Evolutionary conservation across 2,797 vertebrate genomes (phyloP), one percentile per base, ranked within the genome.

Genomic region (Prionace glauca): DNA sequence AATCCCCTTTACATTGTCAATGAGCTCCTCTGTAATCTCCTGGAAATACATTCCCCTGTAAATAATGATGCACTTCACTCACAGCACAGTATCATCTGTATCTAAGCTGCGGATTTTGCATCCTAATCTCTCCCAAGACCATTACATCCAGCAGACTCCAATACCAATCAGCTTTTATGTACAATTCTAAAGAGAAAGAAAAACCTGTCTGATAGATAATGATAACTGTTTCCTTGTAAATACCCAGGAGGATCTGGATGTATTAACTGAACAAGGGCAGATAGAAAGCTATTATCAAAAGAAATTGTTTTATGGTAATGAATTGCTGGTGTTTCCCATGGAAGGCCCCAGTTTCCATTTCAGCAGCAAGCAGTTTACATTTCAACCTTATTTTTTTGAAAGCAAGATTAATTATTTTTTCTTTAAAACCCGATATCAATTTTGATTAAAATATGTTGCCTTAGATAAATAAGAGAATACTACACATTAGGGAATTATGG

Each of bases 321-420:
- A 91, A 65, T n/a, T 65, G 60, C 60, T 29, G n/a, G 5, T 36
- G 16, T 18, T 91, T 91, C 32, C n/a, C 65, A 18, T 91, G 32
- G 88, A 62, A 91, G 32, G 32, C 62, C 26, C 10, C 41, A 8
- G 41, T 45, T 84, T 45, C 60, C n/a, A 65, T 18, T 91, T 91
- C 32, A 26, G 45, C 50, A 88, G 50, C 26, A 56, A 60, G 22
- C 9, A 8, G 88, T 91, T 91, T 16, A 90, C 32, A 60, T 88
- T 88, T 90, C 14, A 91, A 91, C 88, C 32, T n/a, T 84, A 5
- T 56, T 88, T 81, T 60, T 90, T 20, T 91, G 29, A 60, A 91
- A 91, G 29, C 29, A 91, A 91, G 88, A 62, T 36, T 91, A 91
- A 65, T 91, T 91, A 65, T 91, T 91, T 65, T 91, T 65, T 91